phyloP scores from a whole-genome alignment of 1,140 invertebrate species.

The Megathymus violae region DNA sequence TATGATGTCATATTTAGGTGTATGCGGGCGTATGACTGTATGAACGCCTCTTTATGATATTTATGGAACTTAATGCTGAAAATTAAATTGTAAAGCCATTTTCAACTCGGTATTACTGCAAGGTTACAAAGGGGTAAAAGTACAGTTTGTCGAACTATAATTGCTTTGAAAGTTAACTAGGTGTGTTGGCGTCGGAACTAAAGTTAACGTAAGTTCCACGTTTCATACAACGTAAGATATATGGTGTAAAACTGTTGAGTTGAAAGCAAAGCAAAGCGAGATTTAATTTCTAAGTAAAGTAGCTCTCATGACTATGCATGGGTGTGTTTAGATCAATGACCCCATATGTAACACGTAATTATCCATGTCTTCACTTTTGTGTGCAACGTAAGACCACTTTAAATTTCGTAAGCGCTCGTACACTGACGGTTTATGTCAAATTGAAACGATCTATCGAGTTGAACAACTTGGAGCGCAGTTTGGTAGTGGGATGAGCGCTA shows the following conservation, averaged over 20 bases:
- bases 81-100: no score
- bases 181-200: not conserved
- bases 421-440: not conserved
- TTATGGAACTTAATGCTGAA: no score
- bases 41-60: no score
- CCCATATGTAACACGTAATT: constrained; percentile 3
- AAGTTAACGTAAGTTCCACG: not conserved
- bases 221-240: constrained; percentile 1
- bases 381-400: not conserved
- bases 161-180: not conserved
- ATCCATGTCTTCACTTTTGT: not conserved
- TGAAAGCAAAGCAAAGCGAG: not conserved
- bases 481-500: no score
- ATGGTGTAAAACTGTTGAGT: constrained; percentile 4
- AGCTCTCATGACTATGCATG: constrained; percentile 1
- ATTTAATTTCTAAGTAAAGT: constrained; percentile 10
- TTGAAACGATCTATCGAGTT: no score
- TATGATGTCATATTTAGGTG: no score
- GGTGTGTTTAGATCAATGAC: constrained; percentile 2
- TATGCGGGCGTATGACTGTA: no score
- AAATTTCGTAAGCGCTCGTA: not conserved
- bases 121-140: no score
- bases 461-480: no score
- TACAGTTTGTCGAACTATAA: no score
- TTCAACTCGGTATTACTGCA: no score